These are phyloP conservation scores for Cyanoliseus patagonus DNA, from an alignment of 2,113 vertebrate genomes.

Conservation along the genomic window DNA sequence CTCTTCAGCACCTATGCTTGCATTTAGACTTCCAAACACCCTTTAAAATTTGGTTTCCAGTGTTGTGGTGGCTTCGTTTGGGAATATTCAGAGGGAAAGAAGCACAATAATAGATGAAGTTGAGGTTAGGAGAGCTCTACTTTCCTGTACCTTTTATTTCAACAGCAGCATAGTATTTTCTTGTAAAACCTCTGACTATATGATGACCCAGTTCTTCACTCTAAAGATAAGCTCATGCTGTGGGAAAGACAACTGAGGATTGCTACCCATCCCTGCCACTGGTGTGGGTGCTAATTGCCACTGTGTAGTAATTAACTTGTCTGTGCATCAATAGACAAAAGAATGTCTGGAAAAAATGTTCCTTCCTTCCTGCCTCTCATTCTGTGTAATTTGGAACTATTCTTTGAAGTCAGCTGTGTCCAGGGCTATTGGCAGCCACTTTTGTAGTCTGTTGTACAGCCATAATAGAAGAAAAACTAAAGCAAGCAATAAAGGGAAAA, in stretches of 20 bases:
- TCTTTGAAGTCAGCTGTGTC: conserved; percentile 44
- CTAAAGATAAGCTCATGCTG: background rate
- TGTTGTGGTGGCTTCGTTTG: background rate
- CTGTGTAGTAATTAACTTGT: background rate
- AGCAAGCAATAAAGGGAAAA: background rate
- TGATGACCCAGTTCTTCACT: conserved; percentile 9
- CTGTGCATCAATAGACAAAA: conserved; percentile 2
- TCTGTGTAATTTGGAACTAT: conserved; percentile 22
- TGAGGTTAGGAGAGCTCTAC: background rate
- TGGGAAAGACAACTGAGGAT: background rate
- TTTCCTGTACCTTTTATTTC: background rate
- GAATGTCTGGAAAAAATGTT: conserved; percentile 3
- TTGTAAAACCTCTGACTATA: background rate
- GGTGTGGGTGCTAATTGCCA: conserved; percentile 20
- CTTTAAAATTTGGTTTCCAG: background rate
- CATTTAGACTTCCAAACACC: background rate
- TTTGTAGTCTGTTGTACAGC: background rate
- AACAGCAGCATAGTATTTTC: background rate
- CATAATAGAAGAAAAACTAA: background rate
- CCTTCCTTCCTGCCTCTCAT: conserved; percentile 6
- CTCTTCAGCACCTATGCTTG: background rate
- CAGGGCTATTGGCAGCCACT: conserved; percentile 2
- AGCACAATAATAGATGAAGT: background rate
- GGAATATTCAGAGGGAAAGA: background rate
- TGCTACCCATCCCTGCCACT: background rate